Base-by-base conservation (phyloP, 1,140 invertebrate species). In the Drosophila ananassae region DNA sequence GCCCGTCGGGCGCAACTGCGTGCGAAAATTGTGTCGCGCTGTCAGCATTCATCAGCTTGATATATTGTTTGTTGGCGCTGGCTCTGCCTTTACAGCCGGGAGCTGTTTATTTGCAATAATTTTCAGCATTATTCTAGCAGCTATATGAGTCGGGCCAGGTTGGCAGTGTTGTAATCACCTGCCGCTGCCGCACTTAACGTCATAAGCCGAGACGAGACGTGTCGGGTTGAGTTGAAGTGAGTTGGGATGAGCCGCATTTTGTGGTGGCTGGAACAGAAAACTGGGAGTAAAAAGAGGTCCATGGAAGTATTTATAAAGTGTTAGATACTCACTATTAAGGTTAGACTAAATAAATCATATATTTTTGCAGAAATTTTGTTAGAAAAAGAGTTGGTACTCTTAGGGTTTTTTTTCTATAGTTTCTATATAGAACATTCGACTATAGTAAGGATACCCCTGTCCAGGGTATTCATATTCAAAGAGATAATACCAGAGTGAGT, bases 21-120 rank as follows among this genome's bases (percentile, higher is more conserved):
- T 84, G 74, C 64, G 62, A 75, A 85, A 81, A 72, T 71, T 84
- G 80, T 84, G 77, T 55, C 63, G 57, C 63, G 24, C 63, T 77
- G 74, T 77, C 74, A 68, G 56, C 73, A 50, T 68, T 60, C 56
- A 59, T 79, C 56, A 50, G 46, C 25, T 60, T 82, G 82, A 82
- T 72, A 79, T 76, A 89, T 85, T 73, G 64, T 77, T 73, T 76
- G 41, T 72, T 75, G 61, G 39, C 34, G n/a, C 25, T 46, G 53
- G 21, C 22, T 17, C 51, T 13, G 44, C 12, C 39, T 22, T 10
- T 10, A 6, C 46, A 10, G 30, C 30, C 39, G 48, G 24, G 67
- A 37, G 50, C 66, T 48, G 51, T 68, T 68, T 69, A 69, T 69
- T 56, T 57, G 63, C 51, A 37, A 69, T 69, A 50, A 69, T 69